Base-by-base conservation (phyloP, 2,113 vertebrate species). In the Reinhardtius hippoglossoides region DNA sequence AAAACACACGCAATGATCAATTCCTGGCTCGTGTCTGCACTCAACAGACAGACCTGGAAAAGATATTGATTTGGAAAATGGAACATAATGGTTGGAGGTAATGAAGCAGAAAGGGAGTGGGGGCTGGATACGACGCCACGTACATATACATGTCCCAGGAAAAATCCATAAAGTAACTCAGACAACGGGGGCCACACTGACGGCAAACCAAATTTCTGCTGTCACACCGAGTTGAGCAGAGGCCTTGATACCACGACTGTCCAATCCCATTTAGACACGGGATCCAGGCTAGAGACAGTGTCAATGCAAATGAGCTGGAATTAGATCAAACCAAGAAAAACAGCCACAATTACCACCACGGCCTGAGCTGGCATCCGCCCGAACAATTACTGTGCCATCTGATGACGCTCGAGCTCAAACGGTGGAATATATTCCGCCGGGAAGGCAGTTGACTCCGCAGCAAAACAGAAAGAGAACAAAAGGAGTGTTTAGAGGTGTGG, bases 51-150 rank as follows among this genome's bases (percentile, higher is more conserved):
- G 42, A 65, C 67, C 59, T n/a, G 59, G 56, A 24, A 72, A 63
- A 78, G 12, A 3, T 77, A 91, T 93, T 86, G 84, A 89, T 87
- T 80, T 76, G 68, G 68, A 59, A 87, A 86, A 88, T 80, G 74
- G 76, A 75, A 60, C 64, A 65, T 86, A 87, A 85, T 78, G 78
- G 84, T 84, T 70, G n/a, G 74, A 59, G 81, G 59, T 87, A 84
- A 93, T 89, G 69, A 88, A 86, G 84, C 67, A 70, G 74, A 85
- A 54, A 79, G 60, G 24, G 40, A 62, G 9, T 44, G 37, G 66
- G 46, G 23, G 23, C 23, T 1, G 27, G 15, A 18, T 89, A 21
- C 26, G 42, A 83, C 79, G 75, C 62, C 61, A 60, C 74, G 66
- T 72, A 9, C 16, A 48, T 48, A 18, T 48, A 48, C 46, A 64